Evolutionary conservation across 2,797 vertebrate species (phyloP).

Genomic region (Echiichthys vipera): DNA sequence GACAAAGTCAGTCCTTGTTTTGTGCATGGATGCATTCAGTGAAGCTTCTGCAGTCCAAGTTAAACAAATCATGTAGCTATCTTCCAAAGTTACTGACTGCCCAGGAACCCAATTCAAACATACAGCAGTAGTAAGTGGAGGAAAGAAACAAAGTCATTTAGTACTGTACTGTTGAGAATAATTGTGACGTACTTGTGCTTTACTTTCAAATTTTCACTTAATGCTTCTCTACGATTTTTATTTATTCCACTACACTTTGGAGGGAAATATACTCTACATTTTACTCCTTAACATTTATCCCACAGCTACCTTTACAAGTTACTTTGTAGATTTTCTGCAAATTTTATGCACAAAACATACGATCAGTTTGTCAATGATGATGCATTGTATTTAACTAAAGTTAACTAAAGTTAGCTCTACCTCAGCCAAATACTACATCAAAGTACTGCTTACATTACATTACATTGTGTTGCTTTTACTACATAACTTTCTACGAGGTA

Average conservation of each 20-base stretch:
- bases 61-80: too few relatives aligned
- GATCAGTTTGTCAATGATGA: neutral
- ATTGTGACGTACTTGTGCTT: neutral
- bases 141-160: neutral
- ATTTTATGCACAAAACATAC: neutral
- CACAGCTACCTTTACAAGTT: neutral
- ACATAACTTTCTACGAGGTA: too few relatives aligned
- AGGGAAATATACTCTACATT: neutral
- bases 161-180: too few relatives aligned
- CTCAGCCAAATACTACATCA: neutral
- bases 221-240: neutral
- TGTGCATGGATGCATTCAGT: too few relatives aligned
- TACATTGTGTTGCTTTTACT: neutral
- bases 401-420: rapidly evolving
- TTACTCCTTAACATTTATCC: neutral
- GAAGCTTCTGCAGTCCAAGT: too few relatives aligned
- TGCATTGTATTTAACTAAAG: neutral
- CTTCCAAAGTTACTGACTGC: too few relatives aligned
- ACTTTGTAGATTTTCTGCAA: neutral
- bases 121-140: neutral
- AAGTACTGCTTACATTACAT: neutral
- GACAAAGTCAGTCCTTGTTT: too few relatives aligned
- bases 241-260: too few relatives aligned
- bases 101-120: neutral
- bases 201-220: neutral